These are phyloP conservation scores for Mormyrus iriodes DNA, from an alignment of 2,113 vertebrate species.

Conservation along the genomic window DNA sequence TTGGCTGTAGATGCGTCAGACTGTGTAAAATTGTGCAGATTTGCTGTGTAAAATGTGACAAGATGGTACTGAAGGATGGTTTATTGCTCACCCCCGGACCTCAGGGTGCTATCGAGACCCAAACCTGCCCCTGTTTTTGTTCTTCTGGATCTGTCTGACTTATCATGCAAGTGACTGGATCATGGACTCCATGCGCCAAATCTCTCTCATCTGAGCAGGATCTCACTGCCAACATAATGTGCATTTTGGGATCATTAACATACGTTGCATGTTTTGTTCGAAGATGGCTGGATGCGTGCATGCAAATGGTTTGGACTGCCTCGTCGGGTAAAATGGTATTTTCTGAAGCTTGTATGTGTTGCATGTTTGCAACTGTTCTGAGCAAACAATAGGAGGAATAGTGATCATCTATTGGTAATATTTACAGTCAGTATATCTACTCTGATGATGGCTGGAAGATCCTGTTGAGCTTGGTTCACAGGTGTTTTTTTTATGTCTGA, in stretches of 20 bases:
- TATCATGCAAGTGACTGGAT: not conserved
- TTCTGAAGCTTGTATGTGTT: not conserved
- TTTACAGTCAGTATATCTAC: not conserved
- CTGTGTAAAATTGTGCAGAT: too few relatives aligned
- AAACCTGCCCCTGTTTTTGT: not conserved
- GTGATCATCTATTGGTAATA: not conserved
- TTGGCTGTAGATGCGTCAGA: not conserved
- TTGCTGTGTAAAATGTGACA: not conserved
- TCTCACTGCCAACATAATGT: not conserved
- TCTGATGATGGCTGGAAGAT: not conserved
- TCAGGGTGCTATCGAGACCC: not conserved
- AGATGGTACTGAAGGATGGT: not conserved
- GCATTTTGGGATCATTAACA: not conserved
- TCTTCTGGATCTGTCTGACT: not conserved
- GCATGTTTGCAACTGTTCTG: not conserved
- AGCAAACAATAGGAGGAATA: not conserved
- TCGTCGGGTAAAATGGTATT: not conserved
- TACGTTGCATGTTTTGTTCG: not conserved
- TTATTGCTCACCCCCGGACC: not conserved
- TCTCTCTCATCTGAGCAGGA: not conserved
- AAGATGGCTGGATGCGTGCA: not conserved
- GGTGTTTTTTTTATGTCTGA: not conserved
- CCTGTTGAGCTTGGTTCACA: not conserved
- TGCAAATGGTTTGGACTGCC: not conserved
- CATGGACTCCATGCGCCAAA: not conserved